Evolutionary conservation across 2,113 vertebrate species (phyloP), one percentile per base, ranked within the genome.

Genomic region (Caloenas nicobarica): DNA sequence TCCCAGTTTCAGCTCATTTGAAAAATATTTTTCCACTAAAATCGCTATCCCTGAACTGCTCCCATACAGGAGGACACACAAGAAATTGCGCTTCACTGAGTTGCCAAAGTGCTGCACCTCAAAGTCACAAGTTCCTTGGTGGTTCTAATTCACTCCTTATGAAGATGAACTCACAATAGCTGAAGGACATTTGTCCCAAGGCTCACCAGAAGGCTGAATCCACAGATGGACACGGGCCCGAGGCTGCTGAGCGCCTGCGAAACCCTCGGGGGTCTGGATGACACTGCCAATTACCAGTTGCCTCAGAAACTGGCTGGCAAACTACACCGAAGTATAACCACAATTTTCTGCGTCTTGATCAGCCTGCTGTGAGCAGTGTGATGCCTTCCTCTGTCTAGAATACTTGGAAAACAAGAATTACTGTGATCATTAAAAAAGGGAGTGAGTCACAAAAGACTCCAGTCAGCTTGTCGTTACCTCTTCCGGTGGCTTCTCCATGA

Each of bases 81-180:
- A 46, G 56, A 65, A 65, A 8, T 10, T 2, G 0, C 11, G 7
- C 0, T 1, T 61, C 34, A 48, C 33, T 12, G 28, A 77, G 64
- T 10, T 94, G 36, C 25, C n/a, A 5, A 40, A 64, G 38, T 38
- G 56, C 57, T 66, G 9, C 46, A 48, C 44, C 25, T 28, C 57
- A 9, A 68, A 60, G 34, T 56, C 60, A 26, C 23, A 36, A 48
- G 42, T 33, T 44, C 53, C 34, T 68, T 57, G 33, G 33, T n/a
- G 33, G 10, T 19, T 21, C 1, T 25, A 66, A 42, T 12, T 51
- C 12, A 19, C 34, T 21, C 66, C 42, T 46, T 33, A 50, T 2
- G 46, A 69, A 73, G 29, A 36, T 13, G 51, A 57, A 51, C 1
- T 8, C 24, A 61, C 8, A 11, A 15, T 13, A n/a, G 25, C 40